phyloP scores from a whole-genome alignment of 2,797 vertebrate species.

The Neosilurus mollespiculum region DNA sequence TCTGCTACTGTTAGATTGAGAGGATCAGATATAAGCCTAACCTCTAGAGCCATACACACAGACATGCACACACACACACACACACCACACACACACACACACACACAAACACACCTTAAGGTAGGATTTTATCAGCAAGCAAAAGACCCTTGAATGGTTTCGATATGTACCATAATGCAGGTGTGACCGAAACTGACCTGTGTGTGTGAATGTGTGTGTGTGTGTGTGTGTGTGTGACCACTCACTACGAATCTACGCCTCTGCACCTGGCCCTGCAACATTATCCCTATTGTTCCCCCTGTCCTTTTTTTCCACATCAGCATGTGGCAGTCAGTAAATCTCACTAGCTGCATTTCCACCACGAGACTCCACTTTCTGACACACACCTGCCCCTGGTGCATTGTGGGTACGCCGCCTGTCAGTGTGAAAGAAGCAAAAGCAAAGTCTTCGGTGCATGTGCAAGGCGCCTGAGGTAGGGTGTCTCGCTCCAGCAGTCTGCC shows the following conservation, averaged over 20 bases:
- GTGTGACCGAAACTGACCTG: conserved; percentile 44
- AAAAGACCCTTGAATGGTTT: conserved; percentile 41
- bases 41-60: conserved; percentile 22
- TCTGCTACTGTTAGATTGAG: conserved; percentile 42
- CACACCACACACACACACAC: conserved; percentile 24
- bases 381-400: conserved; percentile 49
- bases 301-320: conserved; percentile 24
- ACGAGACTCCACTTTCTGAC: conserved; percentile 48
- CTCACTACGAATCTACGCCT: conserved; percentile 9
- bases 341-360: conserved; percentile 11
- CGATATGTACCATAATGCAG: conserved; percentile 49
- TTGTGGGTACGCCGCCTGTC: conserved; percentile 38
- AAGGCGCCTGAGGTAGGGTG: conserved; percentile 12
- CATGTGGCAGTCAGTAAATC: conserved; percentile 30
- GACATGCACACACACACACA: conserved; percentile 32
- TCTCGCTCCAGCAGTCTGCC: conserved; percentile 21
- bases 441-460: conserved; percentile 18
- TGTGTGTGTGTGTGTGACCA: conserved; percentile 25
- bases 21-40: conserved; percentile 38
- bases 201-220: conserved; percentile 34
- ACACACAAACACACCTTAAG: conserved; percentile 7
- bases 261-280: conserved; percentile 47
- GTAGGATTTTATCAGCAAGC: conserved; percentile 52
- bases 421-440: conserved; percentile 15
- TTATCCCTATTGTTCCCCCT: conserved; percentile 31